phyloP scores from a whole-genome alignment of 2,113 vertebrate genomes.

The Leucosticte australis region DNA sequence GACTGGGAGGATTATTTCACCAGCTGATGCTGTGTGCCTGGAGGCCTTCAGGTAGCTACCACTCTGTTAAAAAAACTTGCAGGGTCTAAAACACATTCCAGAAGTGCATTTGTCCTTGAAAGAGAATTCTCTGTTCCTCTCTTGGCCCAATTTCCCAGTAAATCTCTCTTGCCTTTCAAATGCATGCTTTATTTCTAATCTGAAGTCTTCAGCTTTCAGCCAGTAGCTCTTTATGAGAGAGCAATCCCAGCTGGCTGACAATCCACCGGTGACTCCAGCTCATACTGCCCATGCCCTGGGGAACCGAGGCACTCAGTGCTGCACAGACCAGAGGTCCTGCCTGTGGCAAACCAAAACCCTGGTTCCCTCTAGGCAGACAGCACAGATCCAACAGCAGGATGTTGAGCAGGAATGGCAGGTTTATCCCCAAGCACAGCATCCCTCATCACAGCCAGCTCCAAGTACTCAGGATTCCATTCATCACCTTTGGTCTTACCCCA shows the following conservation, averaged over 20 bases:
- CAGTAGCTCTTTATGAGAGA: neutral
- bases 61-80: neutral
- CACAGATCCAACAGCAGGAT: neutral
- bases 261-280: neutral
- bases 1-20: neutral
- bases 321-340: neutral
- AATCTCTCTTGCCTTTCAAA: conserved; percentile 31
- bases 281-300: neutral
- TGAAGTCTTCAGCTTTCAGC: neutral
- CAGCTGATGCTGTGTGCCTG: neutral
- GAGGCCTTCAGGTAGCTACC: neutral
- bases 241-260: conserved; percentile 32
- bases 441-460: neutral
- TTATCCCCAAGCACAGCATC: neutral
- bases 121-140: neutral
- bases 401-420: neutral
- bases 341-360: neutral
- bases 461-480: neutral
- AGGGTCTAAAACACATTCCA: neutral
- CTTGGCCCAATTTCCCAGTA: neutral
- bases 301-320: neutral
- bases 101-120: neutral
- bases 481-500: neutral
- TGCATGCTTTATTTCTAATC: neutral
- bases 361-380: neutral